Evolutionary conservation across 92 coral and sea anemone genomes (phyloP).

Genomic region (Palythoa grandiflora): DNA sequence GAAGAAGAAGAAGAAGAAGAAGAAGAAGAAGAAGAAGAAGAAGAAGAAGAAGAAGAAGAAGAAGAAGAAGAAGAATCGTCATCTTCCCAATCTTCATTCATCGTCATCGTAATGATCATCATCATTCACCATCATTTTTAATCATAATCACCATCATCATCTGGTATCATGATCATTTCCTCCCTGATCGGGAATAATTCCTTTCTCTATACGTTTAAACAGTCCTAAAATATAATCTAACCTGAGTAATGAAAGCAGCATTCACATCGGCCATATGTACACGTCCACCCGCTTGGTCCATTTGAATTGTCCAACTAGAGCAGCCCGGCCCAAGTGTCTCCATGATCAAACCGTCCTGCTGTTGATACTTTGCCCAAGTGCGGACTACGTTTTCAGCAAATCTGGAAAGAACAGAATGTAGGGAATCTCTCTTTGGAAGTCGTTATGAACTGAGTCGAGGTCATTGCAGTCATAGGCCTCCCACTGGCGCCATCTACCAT

Average conservation of each 20-base stretch:
- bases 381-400: constrained; percentile 80
- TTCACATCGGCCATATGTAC: constrained; percentile 86
- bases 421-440: constrained; percentile 89
- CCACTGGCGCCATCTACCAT: constrained; percentile 95
- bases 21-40: no score
- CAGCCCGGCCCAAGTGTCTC: constrained; percentile 87
- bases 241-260: constrained; percentile 90
- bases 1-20: no score
- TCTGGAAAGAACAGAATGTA: constrained; percentile 84
- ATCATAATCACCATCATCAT: no score
- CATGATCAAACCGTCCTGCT: constrained; percentile 62
- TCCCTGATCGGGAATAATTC: neutral
- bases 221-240: neutral
- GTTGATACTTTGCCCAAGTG: constrained; percentile 82
- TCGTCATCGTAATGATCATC: no score
- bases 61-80: no score
- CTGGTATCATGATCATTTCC: no score
- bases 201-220: neutral
- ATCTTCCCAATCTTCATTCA: no score
- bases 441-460: constrained; percentile 90
- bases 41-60: no score
- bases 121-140: no score
- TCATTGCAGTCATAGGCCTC: constrained; percentile 93
- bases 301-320: constrained; percentile 62
- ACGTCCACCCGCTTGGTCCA: constrained; percentile 81